Evolutionary conservation across 2,113 vertebrate species (phyloP).

Genomic region (Gasterosteus nipponicus): DNA sequence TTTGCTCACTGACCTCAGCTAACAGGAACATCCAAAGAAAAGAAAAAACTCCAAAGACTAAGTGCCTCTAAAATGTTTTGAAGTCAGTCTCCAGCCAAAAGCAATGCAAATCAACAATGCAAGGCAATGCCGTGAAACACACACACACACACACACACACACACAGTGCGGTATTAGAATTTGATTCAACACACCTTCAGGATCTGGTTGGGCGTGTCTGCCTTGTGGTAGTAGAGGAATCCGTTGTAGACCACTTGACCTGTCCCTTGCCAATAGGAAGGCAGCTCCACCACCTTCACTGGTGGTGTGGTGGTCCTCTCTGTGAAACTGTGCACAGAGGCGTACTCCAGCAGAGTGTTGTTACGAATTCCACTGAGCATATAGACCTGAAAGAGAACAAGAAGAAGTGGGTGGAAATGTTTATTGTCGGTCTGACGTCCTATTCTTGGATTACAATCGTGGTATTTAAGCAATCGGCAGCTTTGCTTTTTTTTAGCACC

Average conservation of each 20-base stretch:
- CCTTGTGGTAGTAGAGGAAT: conserved; percentile 90
- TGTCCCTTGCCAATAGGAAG: conserved; percentile 89
- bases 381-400: conserved; percentile 75
- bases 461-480: neutral
- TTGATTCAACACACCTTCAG: conserved; percentile 81
- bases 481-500: neutral
- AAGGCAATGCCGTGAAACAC: neutral
- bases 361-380: conserved; percentile 87
- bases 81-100: conserved; percentile 12
- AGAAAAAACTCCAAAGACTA: neutral
- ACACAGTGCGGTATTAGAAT: neutral
- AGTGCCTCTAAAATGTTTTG: neutral
- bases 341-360: conserved; percentile 84
- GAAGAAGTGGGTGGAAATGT: neutral
- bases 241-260: conserved; percentile 87
- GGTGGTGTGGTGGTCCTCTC: conserved; percentile 73
- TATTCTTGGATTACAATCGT: neutral
- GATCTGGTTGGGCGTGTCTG: conserved; percentile 88
- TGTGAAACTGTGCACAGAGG: conserved; percentile 84
- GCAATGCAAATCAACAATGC: neutral
- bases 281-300: conserved; percentile 78
- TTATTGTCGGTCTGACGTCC: neutral
- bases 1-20: conserved; percentile 33
- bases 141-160: neutral
- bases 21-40: conserved; percentile 11